Evolutionary conservation across 2,113 vertebrate genomes (phyloP).

Genomic region (Plecotus auritus): DNA sequence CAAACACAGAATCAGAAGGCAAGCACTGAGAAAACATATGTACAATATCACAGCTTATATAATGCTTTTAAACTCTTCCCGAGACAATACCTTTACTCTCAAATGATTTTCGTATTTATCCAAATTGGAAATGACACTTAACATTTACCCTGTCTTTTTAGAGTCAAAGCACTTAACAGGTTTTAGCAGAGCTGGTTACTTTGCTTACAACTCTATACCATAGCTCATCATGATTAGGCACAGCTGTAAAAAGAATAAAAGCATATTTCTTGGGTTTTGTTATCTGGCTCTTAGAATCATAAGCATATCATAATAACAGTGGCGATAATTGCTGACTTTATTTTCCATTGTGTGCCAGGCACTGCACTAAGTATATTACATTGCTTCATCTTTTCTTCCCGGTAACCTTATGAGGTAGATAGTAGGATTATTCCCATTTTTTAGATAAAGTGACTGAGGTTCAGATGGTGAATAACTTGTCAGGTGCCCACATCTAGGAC

Average conservation of each 20-base stretch:
- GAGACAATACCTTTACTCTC: conserved; percentile 23
- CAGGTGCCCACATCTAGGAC: background rate
- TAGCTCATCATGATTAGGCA: background rate
- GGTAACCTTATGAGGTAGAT: background rate
- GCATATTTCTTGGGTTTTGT: background rate
- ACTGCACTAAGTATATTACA: background rate
- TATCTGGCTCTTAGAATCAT: background rate
- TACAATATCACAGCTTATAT: conserved; percentile 8
- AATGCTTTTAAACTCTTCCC: conserved; percentile 36
- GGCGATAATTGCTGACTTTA: background rate
- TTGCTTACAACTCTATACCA: conserved; percentile 23
- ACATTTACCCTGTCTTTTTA: background rate
- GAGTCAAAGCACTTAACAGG: conserved; percentile 37
- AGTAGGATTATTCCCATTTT: background rate
- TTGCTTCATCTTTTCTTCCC: background rate
- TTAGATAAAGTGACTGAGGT: background rate
- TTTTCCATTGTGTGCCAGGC: background rate
- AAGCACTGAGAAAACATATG: conserved; percentile 49
- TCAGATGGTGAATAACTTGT: background rate
- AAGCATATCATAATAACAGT: background rate
- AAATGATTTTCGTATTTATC: conserved; percentile 45
- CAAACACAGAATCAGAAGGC: conserved; percentile 54
- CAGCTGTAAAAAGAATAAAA: background rate
- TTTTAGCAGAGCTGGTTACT: conserved; percentile 1
- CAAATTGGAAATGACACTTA: conserved; percentile 30